These are phyloP conservation scores for Fringilla coelebs DNA, from an alignment of 2,797 vertebrate genomes.

Conservation along the genomic window DNA sequence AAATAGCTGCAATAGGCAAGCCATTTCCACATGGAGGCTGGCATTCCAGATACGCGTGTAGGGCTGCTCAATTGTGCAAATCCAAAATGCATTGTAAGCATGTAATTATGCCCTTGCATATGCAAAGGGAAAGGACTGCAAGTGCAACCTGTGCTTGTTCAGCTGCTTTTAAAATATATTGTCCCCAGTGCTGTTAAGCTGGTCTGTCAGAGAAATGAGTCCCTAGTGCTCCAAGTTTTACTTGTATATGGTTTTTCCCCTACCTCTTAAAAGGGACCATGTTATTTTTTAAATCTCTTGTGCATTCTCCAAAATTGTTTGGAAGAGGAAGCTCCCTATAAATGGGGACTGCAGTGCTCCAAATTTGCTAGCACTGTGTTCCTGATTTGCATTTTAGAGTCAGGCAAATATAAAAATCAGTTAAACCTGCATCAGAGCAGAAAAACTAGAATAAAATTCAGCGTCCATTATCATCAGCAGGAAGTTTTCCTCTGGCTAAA, in stretches of 20 bases:
- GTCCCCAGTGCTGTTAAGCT: not conserved
- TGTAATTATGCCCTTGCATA: not conserved
- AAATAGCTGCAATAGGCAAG: slow-evolving; percentile 2
- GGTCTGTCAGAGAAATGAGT: not conserved
- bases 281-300: not conserved
- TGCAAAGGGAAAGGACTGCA: not conserved
- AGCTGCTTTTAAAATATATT: not conserved
- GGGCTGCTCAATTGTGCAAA: not conserved
- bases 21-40: not conserved
- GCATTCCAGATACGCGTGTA: not conserved
- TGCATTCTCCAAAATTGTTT: not conserved
- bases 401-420: not conserved
- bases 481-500: not conserved
- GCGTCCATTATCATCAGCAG: not conserved
- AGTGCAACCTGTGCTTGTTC: not conserved
- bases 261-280: not conserved
- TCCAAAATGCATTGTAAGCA: not conserved
- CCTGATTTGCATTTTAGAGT: not conserved
- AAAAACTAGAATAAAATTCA: not conserved
- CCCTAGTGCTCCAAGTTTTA: not conserved
- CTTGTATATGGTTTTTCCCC: not conserved
- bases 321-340: not conserved
- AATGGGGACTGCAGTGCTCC: not conserved
- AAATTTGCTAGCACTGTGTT: not conserved
- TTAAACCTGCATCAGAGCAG: not conserved